Conservation (phyloP, 2,888 invertebrate species). For the Drosophila parthenogenetica region DNA sequence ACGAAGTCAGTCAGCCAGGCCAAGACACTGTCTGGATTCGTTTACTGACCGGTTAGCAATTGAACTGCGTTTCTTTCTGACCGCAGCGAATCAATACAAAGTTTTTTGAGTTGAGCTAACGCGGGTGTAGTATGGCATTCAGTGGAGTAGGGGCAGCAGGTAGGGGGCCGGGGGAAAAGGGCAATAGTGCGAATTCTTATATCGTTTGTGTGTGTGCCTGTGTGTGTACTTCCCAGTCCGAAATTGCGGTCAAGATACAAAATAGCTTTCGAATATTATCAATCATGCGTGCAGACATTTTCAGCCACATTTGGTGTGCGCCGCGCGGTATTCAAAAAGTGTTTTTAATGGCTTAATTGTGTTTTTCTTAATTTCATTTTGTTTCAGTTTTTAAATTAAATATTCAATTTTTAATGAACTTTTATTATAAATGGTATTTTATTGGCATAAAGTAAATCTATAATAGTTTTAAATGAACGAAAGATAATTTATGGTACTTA, state of each 20-base stretch:
- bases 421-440: no score
- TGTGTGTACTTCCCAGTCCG: background rate
- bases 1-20: constrained; percentile 61
- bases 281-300: constrained; percentile 64
- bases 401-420: background rate
- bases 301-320: constrained; percentile 38
- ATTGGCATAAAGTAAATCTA: no score
- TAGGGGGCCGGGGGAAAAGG: constrained; percentile 25
- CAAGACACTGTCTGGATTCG: constrained; percentile 66
- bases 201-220: constrained; percentile 13
- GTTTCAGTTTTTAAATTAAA: background rate
- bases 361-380: constrained; percentile 13
- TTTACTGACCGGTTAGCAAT: constrained; percentile 74
- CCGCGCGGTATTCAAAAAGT: constrained; percentile 24
- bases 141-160: background rate
- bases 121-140: background rate
- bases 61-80: constrained; percentile 40
- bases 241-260: constrained; percentile 49
- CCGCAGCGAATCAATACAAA: constrained; percentile 56
- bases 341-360: constrained; percentile 53
- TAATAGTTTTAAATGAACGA: no score
- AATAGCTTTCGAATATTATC: constrained; percentile 73
- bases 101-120: background rate
- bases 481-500: no score
- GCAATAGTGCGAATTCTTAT: constrained; percentile 61